Evolutionary conservation across 64 coral and sea anemone genomes (phyloP), one percentile per base, ranked within the genome.

Genomic region (Porites australiensis): DNA sequence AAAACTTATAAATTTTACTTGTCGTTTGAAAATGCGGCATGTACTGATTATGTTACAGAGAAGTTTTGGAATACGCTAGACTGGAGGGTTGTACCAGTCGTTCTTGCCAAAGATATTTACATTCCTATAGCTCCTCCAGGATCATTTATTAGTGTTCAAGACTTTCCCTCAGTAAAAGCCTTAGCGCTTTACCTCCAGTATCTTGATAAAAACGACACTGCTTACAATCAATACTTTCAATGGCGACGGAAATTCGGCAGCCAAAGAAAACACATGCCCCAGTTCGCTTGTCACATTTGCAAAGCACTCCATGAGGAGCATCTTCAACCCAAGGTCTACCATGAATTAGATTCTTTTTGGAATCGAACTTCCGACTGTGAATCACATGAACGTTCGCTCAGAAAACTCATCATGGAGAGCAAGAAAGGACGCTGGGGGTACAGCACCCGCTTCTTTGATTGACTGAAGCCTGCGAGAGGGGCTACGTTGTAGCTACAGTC

Each of bases 81-180:
- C 6, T 46, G 73, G 73, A 76, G 50, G 46, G 46, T 47, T 19
- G 73, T 76, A 16, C 73, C 73, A 16, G 18, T 76, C 19, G 47
- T 50, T 50, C 45, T 76, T 15, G 47, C 46, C 4, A 76, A 50
- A 51, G 73, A 76, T 76, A 49, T 46, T 50, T 76, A 76, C 13
- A 50, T 13, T 19, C 46, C 47, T 16, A 16, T 76, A 44, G 46
- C 48, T 50, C 73, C 73, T 18, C 73, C 73, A 76, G 48, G 73
- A 0, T 76, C 73, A 15, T 76, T 76, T 48, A 76, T 76, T 5
- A 76, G 73, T 48, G 73, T 50, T 13, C 46, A 76, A 50, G 73
- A 76, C 73, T 76, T 76, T n/a, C 44, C 73, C 8, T 76, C 73
- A 19, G 73, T 76, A 16, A 76, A 76, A 50, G 73, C 73, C n/a